phyloP scores from a whole-genome alignment of 2,113 vertebrate genomes.

The Abramis brama region DNA sequence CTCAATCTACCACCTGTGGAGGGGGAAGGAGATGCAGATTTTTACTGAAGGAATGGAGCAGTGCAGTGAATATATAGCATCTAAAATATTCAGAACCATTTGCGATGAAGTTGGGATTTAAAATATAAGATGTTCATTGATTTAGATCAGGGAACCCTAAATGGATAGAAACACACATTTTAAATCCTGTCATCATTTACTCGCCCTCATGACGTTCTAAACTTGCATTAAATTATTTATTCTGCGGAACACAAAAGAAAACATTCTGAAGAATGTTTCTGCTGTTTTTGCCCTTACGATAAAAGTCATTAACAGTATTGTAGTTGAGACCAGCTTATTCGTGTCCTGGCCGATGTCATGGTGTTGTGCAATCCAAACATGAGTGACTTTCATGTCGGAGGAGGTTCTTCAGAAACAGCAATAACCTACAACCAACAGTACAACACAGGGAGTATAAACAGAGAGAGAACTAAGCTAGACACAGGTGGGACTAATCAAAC shows the following conservation, averaged over 20 bases:
- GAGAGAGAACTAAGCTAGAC: too few species aligned
- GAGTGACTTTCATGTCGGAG: too few species aligned
- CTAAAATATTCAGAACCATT: not conserved
- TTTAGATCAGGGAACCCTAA: not conserved
- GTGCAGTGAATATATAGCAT: slow-evolving; percentile 8
- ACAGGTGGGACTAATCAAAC: too few species aligned
- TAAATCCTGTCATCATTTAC: not conserved
- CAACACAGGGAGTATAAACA: too few species aligned
- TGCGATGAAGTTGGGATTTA: too few species aligned
- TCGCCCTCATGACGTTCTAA: not conserved
- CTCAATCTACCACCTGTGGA: slow-evolving; percentile 50
- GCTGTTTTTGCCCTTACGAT: not conserved
- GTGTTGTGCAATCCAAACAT: too few species aligned
- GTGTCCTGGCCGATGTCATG: too few species aligned
- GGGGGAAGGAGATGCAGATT: slow-evolving; percentile 22
- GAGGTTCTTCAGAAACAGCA: too few species aligned
- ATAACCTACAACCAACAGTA: too few species aligned
- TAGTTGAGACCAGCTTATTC: not conserved
- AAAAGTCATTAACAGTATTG: not conserved
- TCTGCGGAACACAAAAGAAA: not conserved
- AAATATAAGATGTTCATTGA: not conserved
- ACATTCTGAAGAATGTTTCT: not conserved
- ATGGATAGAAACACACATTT: not conserved
- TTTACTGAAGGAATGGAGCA: not conserved
- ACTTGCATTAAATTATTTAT: not conserved